A percentile compares a stretch with the other conserved stretches of the same genome.
phyloP scores from a whole-genome alignment of 2,797 vertebrate genomes.

The Decapterus maruadsi region DNA sequence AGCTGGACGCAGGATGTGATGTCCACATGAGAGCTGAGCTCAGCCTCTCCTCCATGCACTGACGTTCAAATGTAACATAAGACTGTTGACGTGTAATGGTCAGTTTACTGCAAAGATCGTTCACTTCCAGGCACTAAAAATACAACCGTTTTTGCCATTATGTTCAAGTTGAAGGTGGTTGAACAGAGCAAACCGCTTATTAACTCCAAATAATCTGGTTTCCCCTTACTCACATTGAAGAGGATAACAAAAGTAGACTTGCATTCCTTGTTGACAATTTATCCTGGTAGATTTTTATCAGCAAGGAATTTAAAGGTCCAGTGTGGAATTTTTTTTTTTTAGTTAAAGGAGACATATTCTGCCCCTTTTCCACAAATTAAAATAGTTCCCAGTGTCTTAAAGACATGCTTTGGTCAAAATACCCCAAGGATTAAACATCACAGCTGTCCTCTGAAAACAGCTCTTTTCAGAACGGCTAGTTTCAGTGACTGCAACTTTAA shows the following conservation, averaged over 20 bases:
- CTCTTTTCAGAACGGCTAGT: too few species aligned
- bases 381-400: too few species aligned
- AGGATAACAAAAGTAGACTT: neutral
- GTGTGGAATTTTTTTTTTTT: too few species aligned
- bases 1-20: constrained; percentile 32
- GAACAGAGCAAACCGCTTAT: neutral
- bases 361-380: too few species aligned
- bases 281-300: neutral
- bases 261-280: neutral
- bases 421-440: too few species aligned
- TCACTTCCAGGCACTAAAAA: neutral
- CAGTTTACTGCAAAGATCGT: neutral
- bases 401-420: too few species aligned
- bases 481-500: too few species aligned
- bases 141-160: neutral
- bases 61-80: neutral
- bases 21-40: constrained; percentile 20
- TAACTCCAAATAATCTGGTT: neutral
- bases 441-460: too few species aligned
- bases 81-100: neutral
- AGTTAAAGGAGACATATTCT: too few species aligned
- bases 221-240: too few species aligned
- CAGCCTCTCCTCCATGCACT: neutral
- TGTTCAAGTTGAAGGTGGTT: neutral
- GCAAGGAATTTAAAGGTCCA: neutral